Conservation (phyloP, 2,113 vertebrate species). For the Poecile atricapillus region DNA sequence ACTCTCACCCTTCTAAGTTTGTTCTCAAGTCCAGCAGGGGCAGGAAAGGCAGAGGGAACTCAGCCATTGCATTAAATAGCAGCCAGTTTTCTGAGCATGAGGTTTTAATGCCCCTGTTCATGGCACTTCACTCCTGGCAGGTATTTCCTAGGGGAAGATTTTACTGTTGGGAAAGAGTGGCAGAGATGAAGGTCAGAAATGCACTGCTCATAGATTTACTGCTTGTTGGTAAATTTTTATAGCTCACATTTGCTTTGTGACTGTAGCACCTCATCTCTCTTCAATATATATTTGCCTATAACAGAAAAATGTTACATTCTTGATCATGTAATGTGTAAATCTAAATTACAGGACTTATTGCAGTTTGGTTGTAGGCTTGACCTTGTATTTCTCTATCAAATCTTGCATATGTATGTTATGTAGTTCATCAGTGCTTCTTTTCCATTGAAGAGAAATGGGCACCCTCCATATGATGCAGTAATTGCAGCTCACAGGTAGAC, state of each 20-base stretch:
- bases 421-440: not conserved
- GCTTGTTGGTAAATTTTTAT: not conserved
- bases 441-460: not conserved
- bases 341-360: not conserved
- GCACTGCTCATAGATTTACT: not conserved
- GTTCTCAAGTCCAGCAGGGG: not conserved
- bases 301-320: not conserved
- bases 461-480: not conserved
- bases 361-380: not conserved
- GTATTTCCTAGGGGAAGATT: not conserved
- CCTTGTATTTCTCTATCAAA: not conserved
- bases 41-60: not conserved
- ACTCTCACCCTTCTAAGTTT: accelerated
- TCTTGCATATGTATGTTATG: not conserved
- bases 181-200: not conserved
- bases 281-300: not conserved
- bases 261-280: not conserved
- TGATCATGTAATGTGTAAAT: not conserved
- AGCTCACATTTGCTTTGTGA: not conserved
- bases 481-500: not conserved
- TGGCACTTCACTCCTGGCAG: not conserved
- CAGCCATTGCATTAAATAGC: not conserved
- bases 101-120: not conserved
- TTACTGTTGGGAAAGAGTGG: not conserved
- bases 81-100: not conserved